Conservation (phyloP, 2,113 vertebrate genomes). For the Phalacrocorax aristotelis region DNA sequence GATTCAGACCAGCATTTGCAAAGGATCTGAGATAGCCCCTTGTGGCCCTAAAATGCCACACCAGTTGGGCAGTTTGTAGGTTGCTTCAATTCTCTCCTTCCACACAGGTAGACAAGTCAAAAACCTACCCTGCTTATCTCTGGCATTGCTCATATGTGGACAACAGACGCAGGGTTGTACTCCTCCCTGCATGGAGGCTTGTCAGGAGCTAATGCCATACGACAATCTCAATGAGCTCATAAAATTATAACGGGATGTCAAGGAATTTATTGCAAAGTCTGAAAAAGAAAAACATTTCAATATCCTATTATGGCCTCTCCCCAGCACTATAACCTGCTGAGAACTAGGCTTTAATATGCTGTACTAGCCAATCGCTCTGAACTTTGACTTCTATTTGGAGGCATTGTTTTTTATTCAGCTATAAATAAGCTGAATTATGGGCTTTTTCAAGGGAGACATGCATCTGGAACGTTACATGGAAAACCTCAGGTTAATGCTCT, state of each 20-base stretch:
- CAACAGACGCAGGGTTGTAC: background rate
- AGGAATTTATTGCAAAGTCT: background rate
- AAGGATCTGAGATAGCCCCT: background rate
- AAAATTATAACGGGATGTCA: background rate
- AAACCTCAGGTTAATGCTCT: constrained; percentile 18
- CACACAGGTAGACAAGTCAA: background rate
- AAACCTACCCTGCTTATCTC: background rate
- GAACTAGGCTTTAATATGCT: background rate
- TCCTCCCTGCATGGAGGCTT: background rate
- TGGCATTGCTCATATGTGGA: background rate
- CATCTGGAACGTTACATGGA: background rate
- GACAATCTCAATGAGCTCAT: background rate
- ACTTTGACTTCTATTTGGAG: background rate
- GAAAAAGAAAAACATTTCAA: background rate
- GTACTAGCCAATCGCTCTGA: background rate
- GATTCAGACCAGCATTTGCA: background rate
- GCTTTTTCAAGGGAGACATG: background rate
- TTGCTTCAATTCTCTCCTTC: background rate
- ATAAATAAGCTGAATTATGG: background rate
- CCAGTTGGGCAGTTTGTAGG: background rate
- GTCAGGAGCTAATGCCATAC: background rate
- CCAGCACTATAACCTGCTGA: background rate
- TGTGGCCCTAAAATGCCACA: background rate
- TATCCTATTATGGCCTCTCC: background rate
- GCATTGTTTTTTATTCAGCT: background rate